A percentile compares a stretch with the other conserved stretches of the same genome.
These are phyloP conservation scores for Hippopotamyrus pictus DNA, from an alignment of 2,797 vertebrate genomes.

Conservation along the genomic window DNA sequence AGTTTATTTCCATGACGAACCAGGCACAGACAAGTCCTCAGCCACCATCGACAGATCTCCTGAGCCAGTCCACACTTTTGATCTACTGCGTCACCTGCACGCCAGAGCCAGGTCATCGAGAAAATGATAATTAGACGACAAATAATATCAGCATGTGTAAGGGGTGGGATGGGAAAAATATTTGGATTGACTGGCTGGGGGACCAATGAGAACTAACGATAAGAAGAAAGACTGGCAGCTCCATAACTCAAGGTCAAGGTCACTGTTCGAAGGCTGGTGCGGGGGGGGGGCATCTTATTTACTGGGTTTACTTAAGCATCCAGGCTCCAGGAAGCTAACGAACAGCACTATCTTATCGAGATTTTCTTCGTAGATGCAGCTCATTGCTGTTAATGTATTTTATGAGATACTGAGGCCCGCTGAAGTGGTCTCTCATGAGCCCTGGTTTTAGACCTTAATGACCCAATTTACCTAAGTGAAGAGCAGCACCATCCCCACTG, in stretches of 20 bases:
- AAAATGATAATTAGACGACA: neutral
- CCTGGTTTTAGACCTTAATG: neutral
- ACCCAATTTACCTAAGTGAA: constrained; percentile 4
- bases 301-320: neutral
- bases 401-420: neutral
- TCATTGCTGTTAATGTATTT: neutral
- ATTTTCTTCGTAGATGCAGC: neutral
- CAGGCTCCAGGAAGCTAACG: neutral
- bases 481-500: neutral
- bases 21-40: neutral
- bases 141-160: neutral
- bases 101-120: neutral
- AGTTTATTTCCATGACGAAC: neutral
- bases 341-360: neutral
- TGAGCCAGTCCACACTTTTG: neutral
- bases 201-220: neutral
- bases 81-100: neutral
- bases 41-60: neutral
- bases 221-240: neutral
- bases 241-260: neutral
- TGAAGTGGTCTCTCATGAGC: neutral
- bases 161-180: neutral
- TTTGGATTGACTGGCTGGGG: neutral
- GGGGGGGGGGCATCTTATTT: neutral
- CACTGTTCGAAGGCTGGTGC: neutral